Percentiles rank a stretch among this genome's conserved stretches.
phyloP scores from a whole-genome alignment of 2,888 invertebrate species.

The Philonicus albiceps region DNA sequence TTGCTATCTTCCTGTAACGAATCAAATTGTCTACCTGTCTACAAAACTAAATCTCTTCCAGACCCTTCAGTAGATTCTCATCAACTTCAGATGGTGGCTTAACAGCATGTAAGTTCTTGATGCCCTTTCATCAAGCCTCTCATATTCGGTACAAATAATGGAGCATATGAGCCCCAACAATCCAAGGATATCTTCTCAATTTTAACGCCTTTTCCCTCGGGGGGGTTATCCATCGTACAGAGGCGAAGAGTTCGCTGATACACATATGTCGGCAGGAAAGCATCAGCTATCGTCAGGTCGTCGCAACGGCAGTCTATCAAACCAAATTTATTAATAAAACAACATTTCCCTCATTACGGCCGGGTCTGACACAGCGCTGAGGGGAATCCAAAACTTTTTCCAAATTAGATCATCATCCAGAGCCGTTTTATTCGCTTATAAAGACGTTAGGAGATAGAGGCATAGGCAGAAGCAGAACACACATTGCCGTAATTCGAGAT shows the following conservation, averaged over 20 bases:
- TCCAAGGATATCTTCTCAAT: neutral
- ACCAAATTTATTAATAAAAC: constrained; percentile 47
- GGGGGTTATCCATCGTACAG: neutral
- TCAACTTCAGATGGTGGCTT: neutral
- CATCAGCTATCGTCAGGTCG: neutral
- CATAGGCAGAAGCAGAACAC: constrained; percentile 41
- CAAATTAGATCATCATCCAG: constrained; percentile 45
- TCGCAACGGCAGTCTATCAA: constrained; percentile 44
- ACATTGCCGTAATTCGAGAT: constrained; percentile 48
- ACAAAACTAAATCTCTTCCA: neutral
- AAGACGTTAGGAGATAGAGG: constrained; percentile 15
- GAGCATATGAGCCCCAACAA: neutral
- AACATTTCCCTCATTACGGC: constrained; percentile 43
- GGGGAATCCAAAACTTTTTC: constrained; percentile 43
- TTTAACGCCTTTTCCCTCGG: neutral
- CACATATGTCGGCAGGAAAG: neutral
- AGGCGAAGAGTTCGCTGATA: neutral
- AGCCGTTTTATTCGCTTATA: constrained; percentile 26
- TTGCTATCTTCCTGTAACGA: neutral
- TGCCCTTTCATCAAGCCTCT: neutral
- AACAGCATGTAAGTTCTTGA: neutral
- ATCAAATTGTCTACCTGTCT: neutral
- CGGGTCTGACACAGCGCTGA: constrained; percentile 19
- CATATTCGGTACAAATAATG: neutral
- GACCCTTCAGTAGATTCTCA: neutral